phyloP scores from a whole-genome alignment of 1,140 invertebrate genomes.

The Coelopa frigida region DNA sequence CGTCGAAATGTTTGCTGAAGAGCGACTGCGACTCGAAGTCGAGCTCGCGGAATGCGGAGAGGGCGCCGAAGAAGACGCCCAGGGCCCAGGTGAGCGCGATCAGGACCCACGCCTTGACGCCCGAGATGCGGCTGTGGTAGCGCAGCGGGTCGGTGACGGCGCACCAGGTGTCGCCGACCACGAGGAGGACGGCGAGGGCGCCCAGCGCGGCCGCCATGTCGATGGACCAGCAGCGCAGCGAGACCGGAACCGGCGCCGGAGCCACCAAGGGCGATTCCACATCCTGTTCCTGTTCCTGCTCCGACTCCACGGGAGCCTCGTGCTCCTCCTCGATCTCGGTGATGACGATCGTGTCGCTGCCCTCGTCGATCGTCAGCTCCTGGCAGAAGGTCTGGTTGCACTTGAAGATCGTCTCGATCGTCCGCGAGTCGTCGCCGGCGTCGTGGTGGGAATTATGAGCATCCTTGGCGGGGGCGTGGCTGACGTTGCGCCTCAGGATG shows the following conservation, averaged over 20 bases:
- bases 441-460: neutral
- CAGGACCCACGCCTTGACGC: slow-evolving; percentile 60
- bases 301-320: neutral
- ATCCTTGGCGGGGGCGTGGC: neutral
- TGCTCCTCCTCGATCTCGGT: slow-evolving; percentile 35
- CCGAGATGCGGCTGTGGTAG: slow-evolving; percentile 71
- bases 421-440: slow-evolving; percentile 14
- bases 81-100: slow-evolving; percentile 62
- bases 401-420: slow-evolving; percentile 34
- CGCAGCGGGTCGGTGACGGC: slow-evolving; percentile 79
- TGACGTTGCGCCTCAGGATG: slow-evolving; percentile 18
- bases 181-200: slow-evolving; percentile 67
- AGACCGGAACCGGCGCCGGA: slow-evolving; percentile 7
- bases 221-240: slow-evolving; percentile 38
- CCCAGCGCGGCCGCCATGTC: slow-evolving; percentile 41
- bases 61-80: slow-evolving; percentile 51
- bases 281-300: neutral
- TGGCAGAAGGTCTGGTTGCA: slow-evolving; percentile 33
- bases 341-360: slow-evolving; percentile 28
- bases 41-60: slow-evolving; percentile 43
- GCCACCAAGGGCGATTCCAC: neutral
- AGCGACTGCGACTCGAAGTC: slow-evolving; percentile 32
- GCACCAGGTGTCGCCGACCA: slow-evolving; percentile 79
- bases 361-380: slow-evolving; percentile 36
- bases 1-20: slow-evolving; percentile 22